Evolutionary conservation across 2,888 invertebrate species (phyloP), one percentile per base, ranked within the genome.

Genomic region (Troglohyphantes excavatus): DNA sequence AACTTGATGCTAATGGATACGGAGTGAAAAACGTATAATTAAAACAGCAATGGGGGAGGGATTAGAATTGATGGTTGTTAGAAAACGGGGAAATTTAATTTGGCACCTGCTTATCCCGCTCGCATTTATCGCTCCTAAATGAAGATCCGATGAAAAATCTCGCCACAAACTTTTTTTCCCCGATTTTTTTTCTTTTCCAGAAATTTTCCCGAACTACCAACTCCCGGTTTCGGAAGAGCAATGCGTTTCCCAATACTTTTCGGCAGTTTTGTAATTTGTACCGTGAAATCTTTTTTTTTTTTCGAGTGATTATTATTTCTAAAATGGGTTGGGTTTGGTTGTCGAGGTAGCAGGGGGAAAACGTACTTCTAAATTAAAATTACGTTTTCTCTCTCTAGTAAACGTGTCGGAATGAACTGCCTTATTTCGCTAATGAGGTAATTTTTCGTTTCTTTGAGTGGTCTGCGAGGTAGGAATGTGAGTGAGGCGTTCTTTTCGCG

Each of bases 131-230:
- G 68, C 59, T 19, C 27, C 75, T 68, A 88, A 88, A 88, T 82
- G 88, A 88, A 88, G 81, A 88, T 82, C 43, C 73, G 75, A 88
- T 88, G 88, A 88, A 67, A 88, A 82, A 88, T 88, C 43, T 39
- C 53, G 26, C 53, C 65, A 39, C n/a, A 26, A 19, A n/a, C 78
- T 85, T 68, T 79, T 79, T 63, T 63, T 53, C 5, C 5, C 53
- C 5, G 5, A 2, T n/a, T 53, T 53, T 53, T 53, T 46, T 53
- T n/a, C 17, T n/a, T 53, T 17, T 53, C 53, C n/a, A n/a, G 53
- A 53, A 53, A n/a, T 53, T 53, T n/a, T 53, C 53, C 53, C 7
- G 39, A 39, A 39, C 39, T 53, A 17, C 17, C 21, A n/a, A n/a
- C n/a, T n/a, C n/a, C n/a, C n/a, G n/a, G n/a, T 53, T 72, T 21